Conservation (phyloP, 2,888 invertebrate species). For the Trissolcus japonicus region DNA sequence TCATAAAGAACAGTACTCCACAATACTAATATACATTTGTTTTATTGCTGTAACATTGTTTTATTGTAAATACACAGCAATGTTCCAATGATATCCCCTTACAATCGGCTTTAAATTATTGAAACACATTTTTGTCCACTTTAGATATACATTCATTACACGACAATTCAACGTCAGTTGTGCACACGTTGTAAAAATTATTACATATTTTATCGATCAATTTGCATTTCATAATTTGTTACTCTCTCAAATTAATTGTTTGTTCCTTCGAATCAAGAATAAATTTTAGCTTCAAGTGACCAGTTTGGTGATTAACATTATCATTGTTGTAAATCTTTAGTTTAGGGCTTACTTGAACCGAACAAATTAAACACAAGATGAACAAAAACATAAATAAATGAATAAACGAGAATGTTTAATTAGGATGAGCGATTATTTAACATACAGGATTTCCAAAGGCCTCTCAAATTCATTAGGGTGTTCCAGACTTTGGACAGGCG, state of each 20-base stretch:
- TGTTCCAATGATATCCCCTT: slow-evolving; percentile 66
- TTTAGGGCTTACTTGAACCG: neutral
- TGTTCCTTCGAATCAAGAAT: no score
- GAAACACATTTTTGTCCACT: slow-evolving; percentile 36
- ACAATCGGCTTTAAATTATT: slow-evolving; percentile 61
- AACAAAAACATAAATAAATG: neutral
- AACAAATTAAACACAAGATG: neutral
- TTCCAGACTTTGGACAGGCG: slow-evolving; percentile 74
- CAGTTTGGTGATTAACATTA: no score
- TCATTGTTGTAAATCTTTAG: no score
- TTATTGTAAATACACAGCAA: slow-evolving; percentile 70
- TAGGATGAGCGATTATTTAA: slow-evolving; percentile 48
- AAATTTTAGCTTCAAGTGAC: neutral
- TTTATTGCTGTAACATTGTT: slow-evolving; percentile 75
- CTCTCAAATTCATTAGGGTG: slow-evolving; percentile 75
- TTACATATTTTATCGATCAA: slow-evolving; percentile 1
- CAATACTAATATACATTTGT: slow-evolving; percentile 71
- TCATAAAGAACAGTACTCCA: slow-evolving; percentile 68
- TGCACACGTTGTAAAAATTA: slow-evolving; percentile 17
- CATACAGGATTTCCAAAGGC: slow-evolving; percentile 56
- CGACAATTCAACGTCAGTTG: slow-evolving; percentile 42
- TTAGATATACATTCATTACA: slow-evolving; percentile 42
- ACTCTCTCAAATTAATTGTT: neutral
- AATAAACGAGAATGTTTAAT: slow-evolving; percentile 42
- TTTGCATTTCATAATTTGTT: neutral